Evolutionary conservation across 1,140 invertebrate genomes (phyloP).

Genomic region (Drosophila quadrilineata): DNA sequence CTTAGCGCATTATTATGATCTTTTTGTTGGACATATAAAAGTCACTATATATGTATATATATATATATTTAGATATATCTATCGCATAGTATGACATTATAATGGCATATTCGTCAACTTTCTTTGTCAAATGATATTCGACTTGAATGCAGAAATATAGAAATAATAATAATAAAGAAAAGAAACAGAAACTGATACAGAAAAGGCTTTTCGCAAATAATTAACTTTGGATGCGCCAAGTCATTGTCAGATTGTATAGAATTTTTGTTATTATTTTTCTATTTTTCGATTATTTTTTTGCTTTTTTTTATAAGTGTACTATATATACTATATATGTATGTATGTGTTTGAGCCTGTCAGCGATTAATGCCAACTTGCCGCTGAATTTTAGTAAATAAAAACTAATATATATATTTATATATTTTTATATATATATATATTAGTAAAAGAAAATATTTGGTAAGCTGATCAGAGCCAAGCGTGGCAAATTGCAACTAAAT

Average conservation of each 20-base stretch:
- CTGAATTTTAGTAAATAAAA: slow-evolving; percentile 20
- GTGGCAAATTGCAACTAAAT: slow-evolving; percentile 23
- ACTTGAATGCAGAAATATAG: slow-evolving; percentile 25
- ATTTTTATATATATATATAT: no score
- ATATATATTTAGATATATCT: no score
- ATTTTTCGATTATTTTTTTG: no score
- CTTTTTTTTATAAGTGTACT: no score
- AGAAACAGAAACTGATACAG: slow-evolving; percentile 28
- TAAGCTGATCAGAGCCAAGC: slow-evolving; percentile 10
- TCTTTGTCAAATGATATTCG: slow-evolving; percentile 63
- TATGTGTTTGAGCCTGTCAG: no score
- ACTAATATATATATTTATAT: no score
- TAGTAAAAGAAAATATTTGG: no score
- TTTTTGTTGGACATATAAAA: no score
- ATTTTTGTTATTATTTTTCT: no score
- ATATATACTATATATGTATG: no score
- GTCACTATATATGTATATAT: no score
- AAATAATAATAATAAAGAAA: slow-evolving; percentile 15
- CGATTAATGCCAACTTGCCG: slow-evolving; percentile 46
- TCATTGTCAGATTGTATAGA: slow-evolving; percentile 41
- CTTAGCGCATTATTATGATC: slow-evolving; percentile 73
- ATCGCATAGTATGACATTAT: no score
- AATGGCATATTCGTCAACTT: slow-evolving; percentile 37
- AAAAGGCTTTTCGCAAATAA: slow-evolving; percentile 50
- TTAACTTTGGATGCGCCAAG: slow-evolving; percentile 41